Percentiles rank a stretch among this genome's conserved stretches.
Conservation (phyloP, 2,113 vertebrate genomes). For the Syrmaticus mikado region DNA sequence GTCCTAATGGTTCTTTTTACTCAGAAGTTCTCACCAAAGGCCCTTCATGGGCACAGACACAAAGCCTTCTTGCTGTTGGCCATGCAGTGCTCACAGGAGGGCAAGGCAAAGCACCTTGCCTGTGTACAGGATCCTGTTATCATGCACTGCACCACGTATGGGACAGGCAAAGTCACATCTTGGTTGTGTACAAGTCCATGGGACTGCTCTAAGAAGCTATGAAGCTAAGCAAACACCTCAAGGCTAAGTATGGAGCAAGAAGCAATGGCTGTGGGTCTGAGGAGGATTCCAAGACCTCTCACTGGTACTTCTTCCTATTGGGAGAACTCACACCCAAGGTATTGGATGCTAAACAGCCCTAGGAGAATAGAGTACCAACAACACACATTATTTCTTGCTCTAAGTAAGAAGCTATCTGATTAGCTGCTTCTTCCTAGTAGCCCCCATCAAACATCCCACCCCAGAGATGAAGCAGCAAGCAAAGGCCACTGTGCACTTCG, state of each 20-base stretch:
- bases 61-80: not conserved
- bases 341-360: not conserved
- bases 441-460: not conserved
- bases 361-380: not conserved
- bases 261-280: not conserved
- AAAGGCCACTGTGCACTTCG: not conserved
- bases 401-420: not conserved
- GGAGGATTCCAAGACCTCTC: not conserved
- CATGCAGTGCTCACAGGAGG: accelerated
- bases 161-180: not conserved
- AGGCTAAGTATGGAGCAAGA: not conserved
- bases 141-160: not conserved
- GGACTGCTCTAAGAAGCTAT: not conserved
- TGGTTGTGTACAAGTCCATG: not conserved
- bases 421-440: not conserved
- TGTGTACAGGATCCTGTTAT: accelerated
- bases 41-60: not conserved
- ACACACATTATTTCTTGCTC: accelerated
- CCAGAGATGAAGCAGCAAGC: not conserved
- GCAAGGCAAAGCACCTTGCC: not conserved
- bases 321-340: not conserved
- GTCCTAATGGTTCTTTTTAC: not conserved
- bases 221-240: not conserved
- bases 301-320: not conserved
- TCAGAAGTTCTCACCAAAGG: not conserved